Evolutionary conservation across 2,888 invertebrate species (phyloP).

Genomic region (Yponomeuta cagnagella): DNA sequence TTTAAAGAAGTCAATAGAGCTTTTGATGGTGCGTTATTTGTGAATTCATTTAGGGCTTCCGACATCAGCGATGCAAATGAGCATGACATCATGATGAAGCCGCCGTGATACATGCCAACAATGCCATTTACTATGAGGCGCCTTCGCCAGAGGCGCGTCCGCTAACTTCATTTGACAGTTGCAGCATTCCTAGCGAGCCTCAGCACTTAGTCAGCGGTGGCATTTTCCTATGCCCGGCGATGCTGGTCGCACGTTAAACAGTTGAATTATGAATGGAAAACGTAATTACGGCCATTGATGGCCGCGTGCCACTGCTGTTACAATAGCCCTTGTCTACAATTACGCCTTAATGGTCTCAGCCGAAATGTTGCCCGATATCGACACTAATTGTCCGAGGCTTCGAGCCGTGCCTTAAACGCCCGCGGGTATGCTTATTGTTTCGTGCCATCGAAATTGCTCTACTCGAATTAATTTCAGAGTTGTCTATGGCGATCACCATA

Average conservation of each 20-base stretch:
- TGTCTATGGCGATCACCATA: background rate
- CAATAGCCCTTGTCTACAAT: constrained; percentile 13
- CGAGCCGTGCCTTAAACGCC: background rate
- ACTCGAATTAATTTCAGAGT: background rate
- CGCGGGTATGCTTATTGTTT: background rate
- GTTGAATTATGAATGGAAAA: constrained; percentile 61
- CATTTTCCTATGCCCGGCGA: constrained; percentile 44
- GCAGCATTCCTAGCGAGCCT: constrained; percentile 63
- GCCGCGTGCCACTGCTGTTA: constrained; percentile 6
- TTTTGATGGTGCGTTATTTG: background rate
- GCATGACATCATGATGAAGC: constrained; percentile 55
- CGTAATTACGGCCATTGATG: constrained; percentile 38
- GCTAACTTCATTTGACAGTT: constrained; percentile 70
- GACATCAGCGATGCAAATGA: constrained; percentile 48
- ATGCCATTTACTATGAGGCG: too few species aligned
- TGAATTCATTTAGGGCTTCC: constrained; percentile 8
- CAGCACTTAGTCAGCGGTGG: constrained; percentile 52
- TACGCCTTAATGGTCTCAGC: constrained; percentile 8
- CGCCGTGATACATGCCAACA: constrained; percentile 36
- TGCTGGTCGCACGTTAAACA: constrained; percentile 37
- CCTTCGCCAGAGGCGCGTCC: constrained; percentile 44
- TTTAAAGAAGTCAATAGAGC: background rate
- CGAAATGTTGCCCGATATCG: constrained; percentile 6
- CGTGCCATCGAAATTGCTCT: background rate
- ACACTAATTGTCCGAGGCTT: background rate